A percentile compares a stretch with the other conserved stretches of the same genome.
Conservation (phyloP, 2,888 invertebrate species). For the Dasypogon diadema region DNA sequence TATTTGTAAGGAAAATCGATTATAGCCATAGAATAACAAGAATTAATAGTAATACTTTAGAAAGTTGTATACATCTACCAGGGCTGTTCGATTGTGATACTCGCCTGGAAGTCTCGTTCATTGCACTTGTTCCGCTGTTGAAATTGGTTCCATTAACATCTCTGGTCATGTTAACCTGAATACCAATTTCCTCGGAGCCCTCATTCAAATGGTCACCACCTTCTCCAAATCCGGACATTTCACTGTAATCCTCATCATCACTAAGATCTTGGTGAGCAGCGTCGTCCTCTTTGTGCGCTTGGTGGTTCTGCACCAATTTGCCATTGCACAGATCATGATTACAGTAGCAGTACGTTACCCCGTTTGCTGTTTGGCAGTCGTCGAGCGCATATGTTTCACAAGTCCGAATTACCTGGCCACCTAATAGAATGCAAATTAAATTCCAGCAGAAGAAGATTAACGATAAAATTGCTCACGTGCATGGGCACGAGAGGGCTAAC, state of each 20-base stretch:
- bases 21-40: neutral
- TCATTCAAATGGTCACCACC: constrained; percentile 21
- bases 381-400: constrained; percentile 55
- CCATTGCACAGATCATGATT: constrained; percentile 54
- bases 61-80: neutral
- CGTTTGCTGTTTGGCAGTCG: constrained; percentile 56
- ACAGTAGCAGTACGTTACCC: constrained; percentile 56
- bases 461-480: constrained; percentile 22
- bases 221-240: constrained; percentile 54
- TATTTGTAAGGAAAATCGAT: neutral
- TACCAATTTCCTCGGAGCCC: constrained; percentile 17
- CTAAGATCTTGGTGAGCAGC: constrained; percentile 16
- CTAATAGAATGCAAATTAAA: constrained; percentile 46
- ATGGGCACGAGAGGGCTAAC: constrained; percentile 27
- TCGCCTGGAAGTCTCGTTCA: neutral
- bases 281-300: neutral
- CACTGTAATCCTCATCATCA: constrained; percentile 55
- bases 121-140: neutral
- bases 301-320: neutral
- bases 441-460: constrained; percentile 12
- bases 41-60: constrained; percentile 11
- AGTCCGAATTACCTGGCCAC: constrained; percentile 46
- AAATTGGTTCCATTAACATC: constrained; percentile 11
- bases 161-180: neutral
- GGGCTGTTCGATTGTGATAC: neutral